Percentiles rank a stretch among this genome's conserved stretches.
phyloP scores from a whole-genome alignment of 2,797 vertebrate species.

The Leucoraja ocellata region DNA sequence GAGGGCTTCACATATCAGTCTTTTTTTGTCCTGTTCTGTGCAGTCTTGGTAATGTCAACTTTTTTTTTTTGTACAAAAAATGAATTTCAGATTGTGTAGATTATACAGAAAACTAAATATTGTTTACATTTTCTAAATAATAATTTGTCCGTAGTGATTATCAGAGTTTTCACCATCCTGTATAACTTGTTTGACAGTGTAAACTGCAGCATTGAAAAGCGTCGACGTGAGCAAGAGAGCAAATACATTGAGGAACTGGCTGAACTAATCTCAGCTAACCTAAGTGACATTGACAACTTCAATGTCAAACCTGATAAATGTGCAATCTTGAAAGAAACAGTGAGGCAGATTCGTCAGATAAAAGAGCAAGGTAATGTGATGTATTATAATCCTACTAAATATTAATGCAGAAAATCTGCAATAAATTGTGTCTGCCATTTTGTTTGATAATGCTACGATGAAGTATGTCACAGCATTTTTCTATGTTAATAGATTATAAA shows the following conservation, averaged over 20 bases:
- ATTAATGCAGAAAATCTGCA: not conserved
- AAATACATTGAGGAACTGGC: slow-evolving; percentile 97
- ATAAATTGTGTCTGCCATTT: not conserved
- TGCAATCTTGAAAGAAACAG: slow-evolving; percentile 96
- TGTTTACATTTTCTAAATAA: not conserved
- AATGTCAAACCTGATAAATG: slow-evolving; percentile 99
- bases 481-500: not conserved
- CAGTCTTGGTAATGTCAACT: too few species aligned
- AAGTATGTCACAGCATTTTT: not conserved
- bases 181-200: slow-evolving; percentile 47
- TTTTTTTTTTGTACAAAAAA: not conserved
- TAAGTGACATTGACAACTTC: slow-evolving; percentile 96
- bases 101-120: not conserved
- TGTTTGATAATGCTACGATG: not conserved
- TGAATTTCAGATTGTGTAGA: not conserved
- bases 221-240: slow-evolving; percentile 93
- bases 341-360: slow-evolving; percentile 96
- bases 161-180: not conserved
- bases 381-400: not conserved
- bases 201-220: slow-evolving; percentile 82
- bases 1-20: too few species aligned
- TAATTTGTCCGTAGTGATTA: not conserved
- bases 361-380: slow-evolving; percentile 89
- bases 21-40: too few species aligned
- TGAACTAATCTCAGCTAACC: slow-evolving; percentile 96